Conservation (phyloP, 2,113 vertebrate genomes). For the Trogon surrucura region DNA sequence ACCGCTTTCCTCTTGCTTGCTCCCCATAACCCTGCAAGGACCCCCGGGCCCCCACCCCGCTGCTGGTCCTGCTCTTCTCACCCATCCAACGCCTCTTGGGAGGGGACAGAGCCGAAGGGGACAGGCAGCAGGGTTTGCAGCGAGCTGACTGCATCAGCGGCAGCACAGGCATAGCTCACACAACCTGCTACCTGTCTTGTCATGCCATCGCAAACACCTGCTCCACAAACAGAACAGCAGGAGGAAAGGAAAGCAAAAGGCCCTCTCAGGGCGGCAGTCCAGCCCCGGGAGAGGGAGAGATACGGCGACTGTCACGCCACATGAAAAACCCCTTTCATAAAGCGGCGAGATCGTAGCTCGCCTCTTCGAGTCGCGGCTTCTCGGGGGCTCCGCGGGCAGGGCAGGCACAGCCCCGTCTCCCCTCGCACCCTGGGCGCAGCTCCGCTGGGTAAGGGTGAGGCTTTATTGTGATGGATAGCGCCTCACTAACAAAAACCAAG, state of each 20-base stretch:
- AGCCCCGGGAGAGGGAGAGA: not conserved
- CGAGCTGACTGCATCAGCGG: not conserved
- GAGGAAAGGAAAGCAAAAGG: not conserved
- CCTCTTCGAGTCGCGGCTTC: not conserved
- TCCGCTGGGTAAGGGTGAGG: not conserved
- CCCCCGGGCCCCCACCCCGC: not conserved
- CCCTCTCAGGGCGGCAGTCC: not conserved
- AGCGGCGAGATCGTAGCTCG: not conserved
- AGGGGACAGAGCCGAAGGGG: not conserved
- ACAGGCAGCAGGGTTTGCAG: not conserved
- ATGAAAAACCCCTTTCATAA: constrained; percentile 40
- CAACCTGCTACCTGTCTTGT: constrained; percentile 53
- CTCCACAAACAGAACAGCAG: not conserved
- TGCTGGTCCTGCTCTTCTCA: not conserved
- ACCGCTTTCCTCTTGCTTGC: not conserved
- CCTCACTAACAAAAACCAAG: not conserved
- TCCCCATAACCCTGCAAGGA: not conserved
- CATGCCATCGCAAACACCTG: constrained; percentile 16
- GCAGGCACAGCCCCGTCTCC: not conserved
- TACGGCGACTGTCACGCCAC: not conserved
- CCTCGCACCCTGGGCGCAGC: not conserved
- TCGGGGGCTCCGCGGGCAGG: not conserved
- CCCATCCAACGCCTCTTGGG: accelerated
- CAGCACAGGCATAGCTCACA: not conserved
- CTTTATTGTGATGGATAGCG: not conserved